A percentile compares a stretch with the other conserved stretches of the same genome.
Conservation (phyloP, 2,888 invertebrate genomes). For the Drosophila heteroneura region DNA sequence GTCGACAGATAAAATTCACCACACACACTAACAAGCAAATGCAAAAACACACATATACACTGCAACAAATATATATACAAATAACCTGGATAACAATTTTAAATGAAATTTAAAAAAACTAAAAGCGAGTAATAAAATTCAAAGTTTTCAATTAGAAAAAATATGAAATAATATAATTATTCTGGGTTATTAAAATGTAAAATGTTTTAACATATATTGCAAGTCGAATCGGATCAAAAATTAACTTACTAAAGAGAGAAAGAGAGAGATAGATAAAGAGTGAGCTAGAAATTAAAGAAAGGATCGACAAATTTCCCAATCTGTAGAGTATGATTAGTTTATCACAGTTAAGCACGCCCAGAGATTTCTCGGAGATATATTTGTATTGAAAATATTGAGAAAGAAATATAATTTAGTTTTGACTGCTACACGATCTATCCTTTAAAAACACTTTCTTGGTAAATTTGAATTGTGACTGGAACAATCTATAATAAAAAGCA, state of each 20-base stretch:
- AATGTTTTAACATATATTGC: background rate
- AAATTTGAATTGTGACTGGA: background rate
- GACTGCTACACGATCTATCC: fast-evolving
- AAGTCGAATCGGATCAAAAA: background rate
- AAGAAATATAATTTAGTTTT: background rate
- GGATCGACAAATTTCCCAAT: background rate
- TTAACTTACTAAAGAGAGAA: background rate
- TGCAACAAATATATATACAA: background rate
- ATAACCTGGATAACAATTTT: background rate
- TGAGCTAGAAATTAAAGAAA: background rate
- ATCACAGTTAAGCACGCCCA: background rate
- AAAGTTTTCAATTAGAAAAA: background rate
- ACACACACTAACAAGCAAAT: slow-evolving; percentile 23
- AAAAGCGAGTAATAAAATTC: background rate
- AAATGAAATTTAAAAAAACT: too few species aligned
- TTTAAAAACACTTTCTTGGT: background rate
- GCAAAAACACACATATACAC: slow-evolving; percentile 29
- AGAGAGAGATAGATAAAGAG: background rate
- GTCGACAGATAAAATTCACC: slow-evolving; percentile 81
- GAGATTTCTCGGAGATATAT: too few species aligned
- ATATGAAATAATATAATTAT: background rate
- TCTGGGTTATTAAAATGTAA: background rate
- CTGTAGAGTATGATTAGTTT: background rate
- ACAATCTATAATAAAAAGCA: background rate
- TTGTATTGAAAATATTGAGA: background rate